phyloP scores from a whole-genome alignment of 2,888 invertebrate species.

The Dichetophora obliterata region DNA sequence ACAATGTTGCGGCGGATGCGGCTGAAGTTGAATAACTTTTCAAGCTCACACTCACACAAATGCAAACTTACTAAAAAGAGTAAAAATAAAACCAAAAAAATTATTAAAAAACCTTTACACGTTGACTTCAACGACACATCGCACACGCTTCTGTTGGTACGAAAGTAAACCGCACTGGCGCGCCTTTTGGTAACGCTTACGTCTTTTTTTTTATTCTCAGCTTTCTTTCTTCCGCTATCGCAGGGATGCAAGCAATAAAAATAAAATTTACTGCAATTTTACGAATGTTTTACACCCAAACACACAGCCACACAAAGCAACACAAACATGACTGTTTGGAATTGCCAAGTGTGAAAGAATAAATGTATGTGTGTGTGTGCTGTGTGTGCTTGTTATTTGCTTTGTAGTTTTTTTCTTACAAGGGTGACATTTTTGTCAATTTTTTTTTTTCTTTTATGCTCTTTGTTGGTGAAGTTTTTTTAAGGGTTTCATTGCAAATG shows the following conservation, averaged over 20 bases:
- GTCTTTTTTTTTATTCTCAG: not conserved
- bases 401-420: not conserved
- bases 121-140: not conserved
- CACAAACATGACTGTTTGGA: not conserved
- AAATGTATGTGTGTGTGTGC: not conserved
- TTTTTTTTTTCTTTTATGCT: not conserved
- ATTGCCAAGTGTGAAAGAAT: not conserved
- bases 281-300: constrained; percentile 27
- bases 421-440: not conserved
- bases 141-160: not conserved
- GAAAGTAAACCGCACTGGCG: constrained; percentile 31
- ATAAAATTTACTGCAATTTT: constrained; percentile 43
- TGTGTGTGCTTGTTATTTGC: not conserved
- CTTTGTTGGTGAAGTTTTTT: not conserved
- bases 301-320: not conserved
- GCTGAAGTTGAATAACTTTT: not conserved
- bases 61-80: not conserved
- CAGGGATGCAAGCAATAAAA: constrained; percentile 42
- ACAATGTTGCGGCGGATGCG: constrained; percentile 20
- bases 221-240: not conserved
- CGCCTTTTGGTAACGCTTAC: constrained; percentile 3
- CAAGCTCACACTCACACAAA: not conserved
- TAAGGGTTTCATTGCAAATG: constrained; percentile 13
- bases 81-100: not conserved
- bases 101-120: not conserved